Evolutionary conservation across 2,797 vertebrate genomes (phyloP).

Genomic region (Thunnus albacares): DNA sequence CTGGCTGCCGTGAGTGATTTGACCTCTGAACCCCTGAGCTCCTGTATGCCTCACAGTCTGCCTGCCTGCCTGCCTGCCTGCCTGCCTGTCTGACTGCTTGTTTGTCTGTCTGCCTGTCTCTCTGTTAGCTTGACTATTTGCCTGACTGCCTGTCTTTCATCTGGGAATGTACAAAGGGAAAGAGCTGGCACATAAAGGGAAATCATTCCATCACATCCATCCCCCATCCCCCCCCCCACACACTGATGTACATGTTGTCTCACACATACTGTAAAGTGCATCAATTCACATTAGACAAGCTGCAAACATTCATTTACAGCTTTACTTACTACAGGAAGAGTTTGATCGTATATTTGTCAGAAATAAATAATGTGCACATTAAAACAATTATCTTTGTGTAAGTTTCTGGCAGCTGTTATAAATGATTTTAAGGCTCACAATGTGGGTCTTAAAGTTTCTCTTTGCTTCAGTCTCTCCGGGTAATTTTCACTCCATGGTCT

Average conservation of each 20-base stretch:
- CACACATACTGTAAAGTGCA: constrained; percentile 14
- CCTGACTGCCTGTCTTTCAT: constrained; percentile 50
- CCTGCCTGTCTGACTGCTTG: constrained; percentile 45
- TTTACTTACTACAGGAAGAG: not conserved
- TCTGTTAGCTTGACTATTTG: constrained; percentile 26
- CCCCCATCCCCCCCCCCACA: not conserved
- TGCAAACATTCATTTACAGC: not conserved
- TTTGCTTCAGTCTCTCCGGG: constrained; percentile 26
- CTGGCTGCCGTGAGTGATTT: constrained; percentile 62
- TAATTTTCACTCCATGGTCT: constrained; percentile 60
- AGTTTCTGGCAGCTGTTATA: not conserved
- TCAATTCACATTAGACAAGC: constrained; percentile 12
- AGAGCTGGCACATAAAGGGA: constrained; percentile 37
- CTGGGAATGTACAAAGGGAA: constrained; percentile 43
- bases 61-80: constrained; percentile 52
- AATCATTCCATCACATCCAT: constrained; percentile 27
- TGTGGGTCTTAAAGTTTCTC: constrained; percentile 13
- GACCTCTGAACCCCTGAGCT: constrained; percentile 68
- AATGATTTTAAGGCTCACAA: not conserved
- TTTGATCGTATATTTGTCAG: constrained; percentile 6
- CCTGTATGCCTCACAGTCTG: constrained; percentile 63
- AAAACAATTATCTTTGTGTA: constrained; percentile 13
- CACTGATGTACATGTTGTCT: not conserved
- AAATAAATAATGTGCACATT: constrained; percentile 7
- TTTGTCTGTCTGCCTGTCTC: constrained; percentile 34